phyloP scores from a whole-genome alignment of 2,113 vertebrate genomes.

The Alligator mississippiensis region DNA sequence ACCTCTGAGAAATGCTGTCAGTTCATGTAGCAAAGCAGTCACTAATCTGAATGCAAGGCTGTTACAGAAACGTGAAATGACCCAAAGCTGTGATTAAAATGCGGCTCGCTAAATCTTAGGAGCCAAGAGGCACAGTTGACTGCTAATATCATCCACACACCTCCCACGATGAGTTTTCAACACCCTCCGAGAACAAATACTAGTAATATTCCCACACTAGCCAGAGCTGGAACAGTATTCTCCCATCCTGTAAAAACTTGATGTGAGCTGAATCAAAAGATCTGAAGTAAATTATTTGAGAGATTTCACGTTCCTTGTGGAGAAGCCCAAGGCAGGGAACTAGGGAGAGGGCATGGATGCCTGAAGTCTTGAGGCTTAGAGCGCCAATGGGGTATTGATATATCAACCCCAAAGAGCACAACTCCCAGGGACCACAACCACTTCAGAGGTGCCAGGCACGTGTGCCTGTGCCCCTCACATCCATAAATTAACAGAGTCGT shows the following conservation, averaged over 20 bases:
- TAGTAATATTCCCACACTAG: background rate
- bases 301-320: background rate
- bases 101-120: background rate
- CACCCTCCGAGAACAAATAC: background rate
- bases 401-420: background rate
- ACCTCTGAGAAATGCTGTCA: background rate
- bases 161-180: background rate
- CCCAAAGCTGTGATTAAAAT: background rate
- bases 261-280: background rate
- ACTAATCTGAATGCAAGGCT: slow-evolving; percentile 5
- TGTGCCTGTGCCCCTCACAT: background rate
- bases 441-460: background rate
- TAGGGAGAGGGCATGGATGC: background rate
- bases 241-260: background rate
- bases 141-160: background rate
- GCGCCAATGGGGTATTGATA: background rate
- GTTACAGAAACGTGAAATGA: background rate
- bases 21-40: background rate
- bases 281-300: background rate
- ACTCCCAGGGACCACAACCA: background rate
- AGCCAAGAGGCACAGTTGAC: background rate
- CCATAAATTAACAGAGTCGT: background rate
- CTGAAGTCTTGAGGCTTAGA: background rate
- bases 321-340: background rate
- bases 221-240: background rate